These are phyloP conservation scores for Nasonia giraulti DNA, from an alignment of 1,140 invertebrate genomes.

Conservation along the genomic window DNA sequence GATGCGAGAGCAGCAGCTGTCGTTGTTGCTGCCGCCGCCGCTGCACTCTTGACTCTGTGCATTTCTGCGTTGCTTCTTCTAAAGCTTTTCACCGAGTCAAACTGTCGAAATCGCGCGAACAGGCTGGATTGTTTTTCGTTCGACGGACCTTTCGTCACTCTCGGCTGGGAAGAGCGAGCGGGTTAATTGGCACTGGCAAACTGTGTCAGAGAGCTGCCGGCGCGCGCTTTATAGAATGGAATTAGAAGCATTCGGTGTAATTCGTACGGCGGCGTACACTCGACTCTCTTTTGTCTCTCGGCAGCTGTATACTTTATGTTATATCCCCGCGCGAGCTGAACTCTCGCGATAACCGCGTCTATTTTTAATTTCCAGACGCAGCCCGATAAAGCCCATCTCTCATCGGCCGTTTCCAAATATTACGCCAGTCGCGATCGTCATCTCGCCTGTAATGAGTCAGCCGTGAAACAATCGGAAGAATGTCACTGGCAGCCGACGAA, in stretches of 20 bases:
- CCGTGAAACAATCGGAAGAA: not conserved
- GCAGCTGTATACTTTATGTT: too few relatives aligned
- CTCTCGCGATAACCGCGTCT: too few relatives aligned
- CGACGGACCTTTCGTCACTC: constrained; percentile 16
- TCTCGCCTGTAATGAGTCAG: not conserved
- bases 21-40: too few relatives aligned
- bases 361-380: too few relatives aligned
- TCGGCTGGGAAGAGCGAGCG: not conserved
- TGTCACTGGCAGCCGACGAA: not conserved
- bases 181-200: constrained; percentile 33
- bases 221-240: not conserved
- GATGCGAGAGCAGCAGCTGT: not conserved
- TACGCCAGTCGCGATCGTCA: not conserved
- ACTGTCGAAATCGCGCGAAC: not conserved
- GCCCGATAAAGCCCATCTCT: too few relatives aligned
- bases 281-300: not conserved
- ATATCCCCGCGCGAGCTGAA: too few relatives aligned
- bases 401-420: not conserved
- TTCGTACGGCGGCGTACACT: not conserved
- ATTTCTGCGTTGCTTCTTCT: too few relatives aligned
- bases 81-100: too few relatives aligned
- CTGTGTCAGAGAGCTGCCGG: constrained; percentile 22
- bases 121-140: constrained; percentile 35
- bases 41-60: not conserved
- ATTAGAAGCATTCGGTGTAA: constrained; percentile 23